These are phyloP conservation scores for Petroica traversi DNA, from an alignment of 2,113 vertebrate species.

Conservation along the genomic window DNA sequence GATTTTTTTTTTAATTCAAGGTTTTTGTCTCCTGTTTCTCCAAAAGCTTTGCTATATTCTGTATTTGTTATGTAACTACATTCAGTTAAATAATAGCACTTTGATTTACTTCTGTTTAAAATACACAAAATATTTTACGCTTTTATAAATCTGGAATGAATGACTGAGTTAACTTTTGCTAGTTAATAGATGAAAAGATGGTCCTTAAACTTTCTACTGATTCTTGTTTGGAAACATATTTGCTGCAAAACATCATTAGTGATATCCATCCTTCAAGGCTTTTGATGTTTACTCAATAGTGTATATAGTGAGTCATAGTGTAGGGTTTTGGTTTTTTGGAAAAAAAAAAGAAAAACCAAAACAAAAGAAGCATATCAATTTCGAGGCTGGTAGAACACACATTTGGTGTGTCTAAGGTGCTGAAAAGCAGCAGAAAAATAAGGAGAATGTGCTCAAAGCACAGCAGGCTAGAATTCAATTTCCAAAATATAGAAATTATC, in stretches of 20 bases:
- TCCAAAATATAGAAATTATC: background rate
- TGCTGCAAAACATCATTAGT: background rate
- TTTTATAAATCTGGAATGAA: background rate
- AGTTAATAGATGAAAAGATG: background rate
- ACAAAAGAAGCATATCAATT: background rate
- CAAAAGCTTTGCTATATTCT: background rate
- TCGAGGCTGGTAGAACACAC: background rate
- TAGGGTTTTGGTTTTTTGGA: background rate
- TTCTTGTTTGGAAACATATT: background rate
- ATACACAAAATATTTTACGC: background rate
- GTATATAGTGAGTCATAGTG: background rate
- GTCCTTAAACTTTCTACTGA: background rate
- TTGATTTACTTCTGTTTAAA: background rate
- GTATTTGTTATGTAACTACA: background rate
- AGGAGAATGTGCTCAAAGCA: too few species aligned
- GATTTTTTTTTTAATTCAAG: background rate
- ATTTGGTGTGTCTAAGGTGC: background rate
- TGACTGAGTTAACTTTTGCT: background rate
- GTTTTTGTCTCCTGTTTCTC: background rate
- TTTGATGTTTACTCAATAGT: background rate
- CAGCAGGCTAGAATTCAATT: too few species aligned
- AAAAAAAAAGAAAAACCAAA: accelerated
- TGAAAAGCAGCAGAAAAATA: background rate
- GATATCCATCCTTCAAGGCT: background rate
- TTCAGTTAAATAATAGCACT: background rate